Evolutionary conservation across 2,797 vertebrate species (phyloP).

Genomic region (Lacerta agilis): DNA sequence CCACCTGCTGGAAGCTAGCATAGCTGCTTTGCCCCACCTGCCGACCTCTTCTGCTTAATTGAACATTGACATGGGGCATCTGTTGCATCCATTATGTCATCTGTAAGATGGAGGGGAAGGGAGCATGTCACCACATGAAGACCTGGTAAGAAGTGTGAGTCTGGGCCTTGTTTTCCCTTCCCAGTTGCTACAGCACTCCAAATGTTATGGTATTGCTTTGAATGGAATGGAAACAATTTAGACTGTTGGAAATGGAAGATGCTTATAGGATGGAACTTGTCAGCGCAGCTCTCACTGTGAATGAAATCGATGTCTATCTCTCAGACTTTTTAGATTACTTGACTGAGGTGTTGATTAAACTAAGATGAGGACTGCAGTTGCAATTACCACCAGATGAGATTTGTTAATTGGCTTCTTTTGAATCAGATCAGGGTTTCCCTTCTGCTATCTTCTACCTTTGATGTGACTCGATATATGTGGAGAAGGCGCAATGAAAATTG

Average conservation of each 20-base stretch:
- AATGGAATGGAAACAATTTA: slow-evolving; percentile 4
- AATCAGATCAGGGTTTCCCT: slow-evolving; percentile 46
- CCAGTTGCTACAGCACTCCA: not conserved
- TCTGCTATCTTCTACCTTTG: slow-evolving; percentile 23
- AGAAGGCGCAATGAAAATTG: slow-evolving; percentile 55
- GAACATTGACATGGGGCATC: not conserved
- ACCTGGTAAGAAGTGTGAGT: not conserved
- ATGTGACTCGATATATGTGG: slow-evolving; percentile 35
- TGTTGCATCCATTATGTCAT: not conserved
- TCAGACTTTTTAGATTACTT: slow-evolving; percentile 44
- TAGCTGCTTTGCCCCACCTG: no score
- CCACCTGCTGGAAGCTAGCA: not conserved
- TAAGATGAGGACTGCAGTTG: slow-evolving; percentile 43
- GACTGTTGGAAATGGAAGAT: slow-evolving; percentile 10
- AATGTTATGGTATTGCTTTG: slow-evolving; percentile 1
- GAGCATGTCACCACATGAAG: not conserved
- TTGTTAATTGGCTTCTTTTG: slow-evolving; percentile 76
- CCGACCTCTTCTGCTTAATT: not conserved
- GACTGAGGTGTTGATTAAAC: slow-evolving; percentile 75
- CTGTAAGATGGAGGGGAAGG: not conserved
- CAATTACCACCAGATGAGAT: slow-evolving; percentile 78
- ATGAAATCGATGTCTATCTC: slow-evolving; percentile 44
- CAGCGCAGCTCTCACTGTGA: slow-evolving; percentile 38
- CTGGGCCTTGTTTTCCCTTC: slow-evolving; percentile 38
- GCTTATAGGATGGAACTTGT: slow-evolving; percentile 37